These are phyloP conservation scores for Entomobrya proxima DNA, from an alignment of 2,888 invertebrate genomes.

Conservation along the genomic window DNA sequence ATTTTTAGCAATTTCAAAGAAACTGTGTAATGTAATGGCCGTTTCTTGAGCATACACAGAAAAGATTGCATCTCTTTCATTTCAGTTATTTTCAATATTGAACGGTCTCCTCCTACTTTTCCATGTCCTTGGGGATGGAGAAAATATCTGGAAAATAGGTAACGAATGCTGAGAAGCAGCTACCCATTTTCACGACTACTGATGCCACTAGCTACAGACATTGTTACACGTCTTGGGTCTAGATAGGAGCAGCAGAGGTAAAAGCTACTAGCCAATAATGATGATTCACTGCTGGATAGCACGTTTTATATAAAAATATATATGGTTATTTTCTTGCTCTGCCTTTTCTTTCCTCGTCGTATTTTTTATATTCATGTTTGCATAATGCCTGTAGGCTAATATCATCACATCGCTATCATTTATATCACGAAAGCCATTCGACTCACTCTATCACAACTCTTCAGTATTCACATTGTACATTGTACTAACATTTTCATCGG, in stretches of 20 bases:
- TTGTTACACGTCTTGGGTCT: background rate
- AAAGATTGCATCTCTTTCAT: slow-evolving; percentile 56
- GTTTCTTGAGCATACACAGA: slow-evolving; percentile 34
- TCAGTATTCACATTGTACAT: slow-evolving; percentile 36
- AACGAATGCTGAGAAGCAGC: slow-evolving; percentile 9
- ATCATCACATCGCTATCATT: slow-evolving; percentile 35
- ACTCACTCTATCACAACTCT: background rate
- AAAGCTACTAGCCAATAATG: background rate
- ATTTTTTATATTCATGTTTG: slow-evolving; percentile 20
- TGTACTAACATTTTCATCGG: slow-evolving; percentile 43
- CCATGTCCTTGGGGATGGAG: slow-evolving; percentile 52
- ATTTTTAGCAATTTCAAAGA: slow-evolving; percentile 59
- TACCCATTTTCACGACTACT: slow-evolving; percentile 10
- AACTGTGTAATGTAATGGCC: slow-evolving; percentile 48
- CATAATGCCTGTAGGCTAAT: slow-evolving; percentile 56
- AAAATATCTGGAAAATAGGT: slow-evolving; percentile 48
- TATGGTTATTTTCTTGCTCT: background rate
- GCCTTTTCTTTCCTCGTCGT: background rate
- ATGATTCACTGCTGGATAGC: slow-evolving; percentile 7
- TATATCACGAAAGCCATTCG: background rate
- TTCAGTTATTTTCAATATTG: slow-evolving; percentile 60
- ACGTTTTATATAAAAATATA: background rate
- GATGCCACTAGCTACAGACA: background rate
- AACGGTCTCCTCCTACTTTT: slow-evolving; percentile 53
- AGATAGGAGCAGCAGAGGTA: background rate